These are phyloP conservation scores for Smittia aterrima DNA, from an alignment of 2,888 invertebrate genomes.

Conservation along the genomic window DNA sequence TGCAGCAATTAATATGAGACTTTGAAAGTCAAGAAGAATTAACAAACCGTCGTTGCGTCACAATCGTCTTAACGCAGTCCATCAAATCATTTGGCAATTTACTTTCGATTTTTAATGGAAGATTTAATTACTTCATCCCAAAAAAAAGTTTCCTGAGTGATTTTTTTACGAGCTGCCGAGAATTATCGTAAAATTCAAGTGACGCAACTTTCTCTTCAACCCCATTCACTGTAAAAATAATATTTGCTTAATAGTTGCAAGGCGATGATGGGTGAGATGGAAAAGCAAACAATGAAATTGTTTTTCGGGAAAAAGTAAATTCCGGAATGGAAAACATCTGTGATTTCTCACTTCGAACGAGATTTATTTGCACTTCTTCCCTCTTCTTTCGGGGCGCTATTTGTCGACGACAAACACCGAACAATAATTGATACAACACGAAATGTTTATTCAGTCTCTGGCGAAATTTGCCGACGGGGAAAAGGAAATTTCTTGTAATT, in stretches of 20 bases:
- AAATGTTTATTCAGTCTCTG: constrained; percentile 25
- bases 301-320: constrained; percentile 6
- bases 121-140: too few species aligned
- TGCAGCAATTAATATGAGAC: constrained; percentile 24
- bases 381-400: constrained; percentile 21
- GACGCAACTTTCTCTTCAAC: neutral
- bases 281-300: constrained; percentile 20
- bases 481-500: constrained; percentile 26
- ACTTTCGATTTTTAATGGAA: constrained; percentile 3
- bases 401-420: constrained; percentile 31
- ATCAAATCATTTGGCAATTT: neutral
- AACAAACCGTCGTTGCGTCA: constrained; percentile 7
- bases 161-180: too few species aligned
- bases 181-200: too few species aligned
- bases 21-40: neutral
- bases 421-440: constrained; percentile 41
- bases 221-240: neutral
- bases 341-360: constrained; percentile 32
- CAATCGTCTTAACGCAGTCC: neutral
- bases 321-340: constrained; percentile 36
- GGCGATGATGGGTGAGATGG: constrained; percentile 1
- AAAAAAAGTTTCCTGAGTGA: too few species aligned
- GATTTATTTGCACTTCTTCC: constrained; percentile 23
- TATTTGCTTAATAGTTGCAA: constrained; percentile 20
- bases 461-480: constrained; percentile 22